These are phyloP conservation scores for Belonocnema kinseyi DNA, from an alignment of 1,140 invertebrate species.

Conservation along the genomic window DNA sequence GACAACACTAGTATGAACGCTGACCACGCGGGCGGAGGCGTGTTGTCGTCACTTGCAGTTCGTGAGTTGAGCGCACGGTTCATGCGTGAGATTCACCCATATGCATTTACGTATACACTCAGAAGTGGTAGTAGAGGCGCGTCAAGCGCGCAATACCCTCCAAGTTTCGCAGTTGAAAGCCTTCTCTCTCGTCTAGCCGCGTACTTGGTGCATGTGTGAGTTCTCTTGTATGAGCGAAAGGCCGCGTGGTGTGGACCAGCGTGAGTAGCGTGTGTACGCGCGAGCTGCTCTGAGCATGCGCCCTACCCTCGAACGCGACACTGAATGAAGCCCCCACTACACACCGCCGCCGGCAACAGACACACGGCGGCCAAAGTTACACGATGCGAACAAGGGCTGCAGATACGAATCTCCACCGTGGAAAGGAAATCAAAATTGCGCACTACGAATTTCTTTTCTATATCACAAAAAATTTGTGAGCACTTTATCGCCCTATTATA, in stretches of 20 bases:
- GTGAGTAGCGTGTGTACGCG: conserved; percentile 74
- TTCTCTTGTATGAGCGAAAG: conserved; percentile 21
- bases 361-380: conserved; percentile 51
- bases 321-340: conserved; percentile 73
- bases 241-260: conserved; percentile 61
- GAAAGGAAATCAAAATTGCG: background rate
- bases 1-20: conserved; percentile 29
- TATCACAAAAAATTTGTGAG: too few species aligned
- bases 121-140: conserved; percentile 18
- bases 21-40: conserved; percentile 43
- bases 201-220: conserved; percentile 1
- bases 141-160: background rate
- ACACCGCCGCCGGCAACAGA: conserved; percentile 40
- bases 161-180: conserved; percentile 10
- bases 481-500: too few species aligned
- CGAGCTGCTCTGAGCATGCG: conserved; percentile 63
- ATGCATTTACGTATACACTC: background rate
- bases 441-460: background rate
- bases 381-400: conserved; percentile 49
- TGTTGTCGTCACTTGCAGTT: conserved; percentile 53
- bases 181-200: background rate
- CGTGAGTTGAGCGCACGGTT: conserved; percentile 2
- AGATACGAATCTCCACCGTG: background rate
- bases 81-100: background rate
- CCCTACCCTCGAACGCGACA: conserved; percentile 48